Percentiles rank a stretch among this genome's conserved stretches.
Conservation (phyloP, 2,888 invertebrate species). For the Drosophila planitibia region DNA sequence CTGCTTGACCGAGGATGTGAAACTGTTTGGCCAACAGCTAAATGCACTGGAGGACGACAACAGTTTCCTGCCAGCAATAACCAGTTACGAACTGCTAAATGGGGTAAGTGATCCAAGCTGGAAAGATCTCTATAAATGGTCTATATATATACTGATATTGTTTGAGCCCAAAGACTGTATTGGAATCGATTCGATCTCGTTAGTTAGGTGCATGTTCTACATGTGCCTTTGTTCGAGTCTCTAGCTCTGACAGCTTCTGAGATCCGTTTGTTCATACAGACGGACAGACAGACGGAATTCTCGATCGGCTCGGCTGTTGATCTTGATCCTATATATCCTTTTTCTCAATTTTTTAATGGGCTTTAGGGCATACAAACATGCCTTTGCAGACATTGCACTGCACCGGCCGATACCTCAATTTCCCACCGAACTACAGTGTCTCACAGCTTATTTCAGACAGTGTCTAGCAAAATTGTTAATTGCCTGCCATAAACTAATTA, state of each 20-base stretch:
- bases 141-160: not conserved
- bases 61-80: conserved; percentile 26
- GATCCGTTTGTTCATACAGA: not conserved
- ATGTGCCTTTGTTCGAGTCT: not conserved
- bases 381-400: too few relatives aligned
- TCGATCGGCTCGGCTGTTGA: too few relatives aligned
- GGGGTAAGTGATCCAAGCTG: conserved; percentile 24
- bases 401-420: too few relatives aligned
- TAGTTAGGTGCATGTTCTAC: not conserved
- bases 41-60: conserved; percentile 17
- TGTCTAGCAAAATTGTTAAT: too few relatives aligned
- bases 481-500: too few relatives aligned
- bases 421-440: too few relatives aligned
- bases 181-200: not conserved
- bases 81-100: conserved; percentile 20
- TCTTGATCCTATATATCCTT: too few relatives aligned
- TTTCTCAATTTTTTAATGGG: too few relatives aligned
- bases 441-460: too few relatives aligned
- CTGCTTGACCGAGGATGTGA: conserved; percentile 56
- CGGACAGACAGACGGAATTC: too few relatives aligned
- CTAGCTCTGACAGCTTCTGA: not conserved
- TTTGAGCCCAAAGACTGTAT: not conserved
- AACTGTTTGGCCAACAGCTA: conserved; percentile 59
- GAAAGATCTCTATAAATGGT: not conserved
- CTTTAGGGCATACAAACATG: too few relatives aligned